A percentile compares a stretch with the other conserved stretches of the same genome.
Conservation (phyloP, 2,113 vertebrate genomes). For the Prolemur simus region DNA sequence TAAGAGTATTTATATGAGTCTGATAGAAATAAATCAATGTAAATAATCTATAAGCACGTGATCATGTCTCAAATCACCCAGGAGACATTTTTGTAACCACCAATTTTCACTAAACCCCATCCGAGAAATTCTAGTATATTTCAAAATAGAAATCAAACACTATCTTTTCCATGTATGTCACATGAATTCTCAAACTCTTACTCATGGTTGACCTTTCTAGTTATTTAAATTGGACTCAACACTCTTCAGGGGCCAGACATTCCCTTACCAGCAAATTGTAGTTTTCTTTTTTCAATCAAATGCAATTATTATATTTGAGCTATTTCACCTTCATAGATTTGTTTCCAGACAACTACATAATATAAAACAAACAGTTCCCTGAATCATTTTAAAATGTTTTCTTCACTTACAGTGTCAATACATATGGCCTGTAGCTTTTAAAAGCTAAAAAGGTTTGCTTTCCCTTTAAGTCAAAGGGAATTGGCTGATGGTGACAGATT, state of each 20-base stretch:
- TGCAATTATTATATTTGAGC: background rate
- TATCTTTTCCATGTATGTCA: background rate
- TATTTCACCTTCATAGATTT: constrained; percentile 45
- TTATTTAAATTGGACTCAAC: background rate
- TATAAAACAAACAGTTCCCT: background rate
- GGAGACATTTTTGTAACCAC: background rate
- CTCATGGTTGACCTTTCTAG: background rate
- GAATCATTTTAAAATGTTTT: constrained; percentile 53
- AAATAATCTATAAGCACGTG: background rate
- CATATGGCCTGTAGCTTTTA: background rate
- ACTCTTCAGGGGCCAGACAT: background rate
- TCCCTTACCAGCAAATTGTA: background rate
- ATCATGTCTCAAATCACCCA: background rate
- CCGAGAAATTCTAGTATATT: background rate
- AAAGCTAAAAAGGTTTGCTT: background rate
- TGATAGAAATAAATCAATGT: constrained; percentile 7
- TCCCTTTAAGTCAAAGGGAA: background rate
- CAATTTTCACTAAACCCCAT: background rate
- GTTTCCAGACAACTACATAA: constrained; percentile 16
- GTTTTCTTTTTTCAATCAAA: background rate
- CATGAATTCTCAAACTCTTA: background rate
- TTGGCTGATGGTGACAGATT: background rate
- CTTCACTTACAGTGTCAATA: background rate
- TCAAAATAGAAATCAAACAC: constrained; percentile 5
- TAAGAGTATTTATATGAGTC: background rate